phyloP scores from a whole-genome alignment of 2,113 vertebrate species.

The Coracopsis vasa region DNA sequence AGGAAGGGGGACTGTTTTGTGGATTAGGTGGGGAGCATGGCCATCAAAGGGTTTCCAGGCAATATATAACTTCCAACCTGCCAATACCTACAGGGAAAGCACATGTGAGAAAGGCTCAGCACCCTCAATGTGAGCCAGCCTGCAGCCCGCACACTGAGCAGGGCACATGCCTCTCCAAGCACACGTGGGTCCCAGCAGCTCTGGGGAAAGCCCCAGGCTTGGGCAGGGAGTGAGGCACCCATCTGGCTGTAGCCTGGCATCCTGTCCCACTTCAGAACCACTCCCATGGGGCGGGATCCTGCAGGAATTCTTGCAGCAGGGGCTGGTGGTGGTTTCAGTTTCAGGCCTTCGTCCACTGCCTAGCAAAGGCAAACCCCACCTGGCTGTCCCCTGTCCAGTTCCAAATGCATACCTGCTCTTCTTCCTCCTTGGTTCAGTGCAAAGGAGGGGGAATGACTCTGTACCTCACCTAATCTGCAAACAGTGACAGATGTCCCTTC shows the following conservation, averaged over 20 bases:
- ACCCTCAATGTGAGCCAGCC: background rate
- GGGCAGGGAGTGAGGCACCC: accelerated
- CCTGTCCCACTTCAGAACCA: background rate
- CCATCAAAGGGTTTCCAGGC: background rate
- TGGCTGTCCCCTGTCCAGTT: background rate
- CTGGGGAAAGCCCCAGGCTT: background rate
- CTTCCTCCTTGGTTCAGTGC: background rate
- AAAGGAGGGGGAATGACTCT: background rate
- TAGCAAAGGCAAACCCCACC: background rate
- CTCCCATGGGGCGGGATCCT: background rate
- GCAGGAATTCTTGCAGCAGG: background rate
- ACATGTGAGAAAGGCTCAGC: background rate
- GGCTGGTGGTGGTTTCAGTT: background rate
- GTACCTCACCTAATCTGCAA: background rate
- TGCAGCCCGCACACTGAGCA: accelerated
- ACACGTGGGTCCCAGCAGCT: background rate
- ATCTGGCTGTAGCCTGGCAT: background rate
- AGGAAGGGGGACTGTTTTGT: background rate
- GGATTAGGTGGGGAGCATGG: background rate
- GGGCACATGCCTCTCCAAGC: background rate
- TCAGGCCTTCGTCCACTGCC: accelerated
- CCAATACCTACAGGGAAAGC: background rate
- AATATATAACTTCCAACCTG: background rate
- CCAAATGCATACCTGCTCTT: background rate
- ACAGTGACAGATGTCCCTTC: background rate